These are phyloP conservation scores for Paragorgia papillata DNA, from an alignment of 92 coral and sea anemone genomes.

Conservation along the genomic window DNA sequence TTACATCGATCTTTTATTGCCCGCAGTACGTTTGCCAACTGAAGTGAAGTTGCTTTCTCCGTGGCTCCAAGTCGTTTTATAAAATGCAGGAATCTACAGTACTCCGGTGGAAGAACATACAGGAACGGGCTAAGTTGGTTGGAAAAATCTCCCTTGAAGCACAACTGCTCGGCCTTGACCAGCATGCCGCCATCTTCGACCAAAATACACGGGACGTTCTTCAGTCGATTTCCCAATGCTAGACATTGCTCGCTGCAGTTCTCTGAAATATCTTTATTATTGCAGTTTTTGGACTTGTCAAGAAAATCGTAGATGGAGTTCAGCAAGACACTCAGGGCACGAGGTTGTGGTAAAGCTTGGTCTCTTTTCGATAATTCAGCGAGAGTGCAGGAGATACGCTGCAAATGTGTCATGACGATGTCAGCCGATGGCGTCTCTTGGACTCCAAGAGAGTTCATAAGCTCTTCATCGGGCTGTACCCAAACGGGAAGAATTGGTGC, in stretches of 20 bases:
- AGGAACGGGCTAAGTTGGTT: slow-evolving; percentile 25
- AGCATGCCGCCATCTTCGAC: slow-evolving; percentile 48
- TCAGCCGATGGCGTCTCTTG: slow-evolving; percentile 76
- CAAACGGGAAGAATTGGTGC: slow-evolving; percentile 75
- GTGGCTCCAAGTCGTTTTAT: slow-evolving; percentile 47
- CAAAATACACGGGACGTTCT: slow-evolving; percentile 40
- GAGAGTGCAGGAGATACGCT: slow-evolving; percentile 65
- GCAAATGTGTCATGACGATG: slow-evolving; percentile 80
- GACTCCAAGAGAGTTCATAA: slow-evolving; percentile 78
- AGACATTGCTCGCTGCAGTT: slow-evolving; percentile 71
- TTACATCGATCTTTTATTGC: slow-evolving; percentile 27
- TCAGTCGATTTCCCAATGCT: slow-evolving; percentile 61
- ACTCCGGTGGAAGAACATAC: slow-evolving; percentile 36
- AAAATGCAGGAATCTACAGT: slow-evolving; percentile 33
- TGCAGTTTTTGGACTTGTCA: slow-evolving; percentile 63
- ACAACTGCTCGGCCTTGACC: slow-evolving; percentile 32
- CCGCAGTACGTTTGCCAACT: slow-evolving; percentile 40
- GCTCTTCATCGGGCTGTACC: slow-evolving; percentile 72
- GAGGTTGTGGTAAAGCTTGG: slow-evolving; percentile 80
- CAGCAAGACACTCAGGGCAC: slow-evolving; percentile 79
- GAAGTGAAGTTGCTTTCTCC: slow-evolving; percentile 31
- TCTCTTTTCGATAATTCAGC: slow-evolving; percentile 89
- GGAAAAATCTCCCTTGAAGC: background rate
- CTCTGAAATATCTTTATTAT: slow-evolving; percentile 67
- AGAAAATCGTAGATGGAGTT: slow-evolving; percentile 73